Percentiles rank a stretch among this genome's conserved stretches.
Conservation (phyloP, 2,888 invertebrate genomes). For the Scaptomyza flava region DNA sequence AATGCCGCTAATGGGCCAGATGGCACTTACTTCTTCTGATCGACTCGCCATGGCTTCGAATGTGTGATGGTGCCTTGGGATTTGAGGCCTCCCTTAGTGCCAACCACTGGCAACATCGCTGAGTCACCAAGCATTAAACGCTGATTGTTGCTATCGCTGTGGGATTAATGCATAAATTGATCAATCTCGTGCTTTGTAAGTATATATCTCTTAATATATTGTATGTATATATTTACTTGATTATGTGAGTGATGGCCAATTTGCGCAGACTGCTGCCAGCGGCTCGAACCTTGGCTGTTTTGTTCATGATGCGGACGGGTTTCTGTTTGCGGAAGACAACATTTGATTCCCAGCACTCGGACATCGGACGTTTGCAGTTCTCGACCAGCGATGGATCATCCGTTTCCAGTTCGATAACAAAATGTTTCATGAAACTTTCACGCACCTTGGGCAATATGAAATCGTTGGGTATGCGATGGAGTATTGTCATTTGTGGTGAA, state of each 20-base stretch:
- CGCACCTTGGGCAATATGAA: conserved; percentile 96
- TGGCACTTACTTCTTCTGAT: conserved; percentile 91
- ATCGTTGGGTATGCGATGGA: conserved; percentile 97
- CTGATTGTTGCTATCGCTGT: conserved; percentile 96
- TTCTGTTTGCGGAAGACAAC: conserved; percentile 93
- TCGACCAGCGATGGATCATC: conserved; percentile 88
- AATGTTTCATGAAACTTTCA: conserved; percentile 99
- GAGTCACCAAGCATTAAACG: conserved; percentile 96
- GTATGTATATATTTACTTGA: conserved; percentile 88
- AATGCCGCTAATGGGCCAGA: conserved; percentile 32
- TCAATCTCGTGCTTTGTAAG: neutral
- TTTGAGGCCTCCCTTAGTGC: conserved; percentile 90
- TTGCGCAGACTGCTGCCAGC: conserved; percentile 92
- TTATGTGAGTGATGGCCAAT: conserved; percentile 93
- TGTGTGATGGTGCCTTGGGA: conserved; percentile 95
- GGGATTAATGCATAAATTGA: neutral
- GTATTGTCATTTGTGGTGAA: conserved; percentile 98
- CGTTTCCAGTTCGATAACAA: conserved; percentile 94
- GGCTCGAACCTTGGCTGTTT: conserved; percentile 92
- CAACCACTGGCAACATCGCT: conserved; percentile 94
- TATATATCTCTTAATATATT: no score
- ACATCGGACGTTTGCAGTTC: conserved; percentile 83
- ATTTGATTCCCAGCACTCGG: conserved; percentile 89
- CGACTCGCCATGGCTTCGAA: conserved; percentile 93
- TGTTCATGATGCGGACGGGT: conserved; percentile 91